These are phyloP conservation scores for Semnopithecus entellus DNA, from an alignment of 2,113 vertebrate genomes.

Conservation along the genomic window DNA sequence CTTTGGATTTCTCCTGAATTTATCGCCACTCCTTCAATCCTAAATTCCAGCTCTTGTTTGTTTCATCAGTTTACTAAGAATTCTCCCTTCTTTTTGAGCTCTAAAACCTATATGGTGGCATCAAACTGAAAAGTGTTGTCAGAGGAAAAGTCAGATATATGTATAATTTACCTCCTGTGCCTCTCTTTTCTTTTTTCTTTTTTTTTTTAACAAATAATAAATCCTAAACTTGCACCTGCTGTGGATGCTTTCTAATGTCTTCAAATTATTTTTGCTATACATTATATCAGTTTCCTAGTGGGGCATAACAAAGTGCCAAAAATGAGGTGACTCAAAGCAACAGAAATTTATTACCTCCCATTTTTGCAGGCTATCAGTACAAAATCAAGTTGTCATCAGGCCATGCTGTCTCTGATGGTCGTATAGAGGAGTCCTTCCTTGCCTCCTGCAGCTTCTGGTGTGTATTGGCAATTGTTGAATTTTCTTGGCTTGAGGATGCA, in stretches of 20 bases:
- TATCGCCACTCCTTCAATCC: background rate
- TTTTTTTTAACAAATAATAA: background rate
- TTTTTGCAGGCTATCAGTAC: background rate
- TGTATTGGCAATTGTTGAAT: background rate
- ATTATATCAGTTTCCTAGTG: background rate
- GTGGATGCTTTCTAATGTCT: background rate
- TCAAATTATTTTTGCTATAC: background rate
- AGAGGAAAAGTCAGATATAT: background rate
- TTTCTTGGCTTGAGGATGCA: background rate
- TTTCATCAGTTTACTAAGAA: background rate
- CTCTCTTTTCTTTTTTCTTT: background rate
- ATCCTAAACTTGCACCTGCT: background rate
- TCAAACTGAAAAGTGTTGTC: background rate
- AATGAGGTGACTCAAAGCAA: background rate
- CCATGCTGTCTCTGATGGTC: background rate
- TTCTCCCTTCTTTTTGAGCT: background rate
- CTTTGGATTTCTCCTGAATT: background rate
- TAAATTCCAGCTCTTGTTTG: background rate
- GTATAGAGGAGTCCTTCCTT: background rate
- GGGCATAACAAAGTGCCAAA: background rate
- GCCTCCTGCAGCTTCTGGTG: background rate
- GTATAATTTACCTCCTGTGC: background rate
- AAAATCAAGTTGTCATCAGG: background rate
- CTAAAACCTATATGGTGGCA: background rate
- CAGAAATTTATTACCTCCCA: background rate